Base-by-base conservation (phyloP, 2,797 vertebrate genomes). In the Tragelaphus oryx region DNA sequence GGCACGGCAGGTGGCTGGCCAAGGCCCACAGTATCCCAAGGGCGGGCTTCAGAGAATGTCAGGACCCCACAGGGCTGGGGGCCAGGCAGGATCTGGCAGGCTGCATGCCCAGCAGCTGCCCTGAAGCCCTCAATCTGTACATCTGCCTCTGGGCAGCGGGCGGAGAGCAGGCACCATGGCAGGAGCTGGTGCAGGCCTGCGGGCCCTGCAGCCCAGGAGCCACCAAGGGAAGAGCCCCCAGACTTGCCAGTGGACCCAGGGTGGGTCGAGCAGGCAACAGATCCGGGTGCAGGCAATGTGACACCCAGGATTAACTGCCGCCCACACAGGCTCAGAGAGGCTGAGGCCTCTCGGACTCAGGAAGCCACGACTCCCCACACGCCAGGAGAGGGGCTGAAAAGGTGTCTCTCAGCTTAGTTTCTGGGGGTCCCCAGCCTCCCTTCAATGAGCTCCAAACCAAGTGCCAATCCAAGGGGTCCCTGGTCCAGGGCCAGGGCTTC, bases 161-260 rank as follows among this genome's bases (percentile, higher is more conserved):
- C 4, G 5, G 41, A 55, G 5, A 68, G 10, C 9, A 12, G 20
- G 13, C 13, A 54, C 18, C n/a, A 1, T 4, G 2, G 0, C 5
- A 4, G 44, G 20, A 10, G 18, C 12, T 14, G 0, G 22, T 9
- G 24, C 26, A 37, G 44, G 57, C 28, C 55, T 74, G 30, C 1
- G 9, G 50, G 26, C 44, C 50, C 50, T 48, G 54, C 14, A 1
- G 37, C 54, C 24, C 24, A 9, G 54, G 6, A 57, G 79, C 54
- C 79, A 17, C 33, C 20, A 9, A 80, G 11, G 50, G n/a, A 28
- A n/a, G 59, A 41, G 68, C n/a, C 46, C n/a, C 24, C 14, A 46
- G 74, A 9, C n/a, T 54, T 54, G 82, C 13, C 48, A 44, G 8
- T 0, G 8, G 55, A 11, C 20, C 33, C 57, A 76, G 52, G 22